Percentiles rank a stretch among this genome's conserved stretches.
These are phyloP conservation scores for Sceloporus tristichus DNA, from an alignment of 2,113 vertebrate species.

Conservation along the genomic window DNA sequence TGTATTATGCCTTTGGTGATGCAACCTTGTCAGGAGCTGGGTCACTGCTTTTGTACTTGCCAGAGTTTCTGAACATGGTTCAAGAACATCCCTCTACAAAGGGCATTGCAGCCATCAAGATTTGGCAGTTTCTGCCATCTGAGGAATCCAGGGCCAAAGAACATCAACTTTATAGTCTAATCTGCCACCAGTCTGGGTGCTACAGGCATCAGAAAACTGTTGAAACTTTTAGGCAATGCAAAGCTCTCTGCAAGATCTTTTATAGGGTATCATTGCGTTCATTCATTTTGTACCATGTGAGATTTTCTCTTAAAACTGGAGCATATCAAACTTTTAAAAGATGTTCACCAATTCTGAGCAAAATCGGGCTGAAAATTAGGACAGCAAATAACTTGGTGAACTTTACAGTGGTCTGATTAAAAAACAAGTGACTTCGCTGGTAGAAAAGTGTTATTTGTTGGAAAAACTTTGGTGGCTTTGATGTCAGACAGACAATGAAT, in stretches of 20 bases:
- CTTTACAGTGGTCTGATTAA: too few relatives aligned
- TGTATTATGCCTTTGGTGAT: not conserved
- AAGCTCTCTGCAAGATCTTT: not conserved
- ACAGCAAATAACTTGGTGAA: too few relatives aligned
- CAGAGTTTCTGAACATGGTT: not conserved
- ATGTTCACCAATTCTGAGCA: not conserved
- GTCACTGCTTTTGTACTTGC: not conserved
- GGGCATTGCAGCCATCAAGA: not conserved
- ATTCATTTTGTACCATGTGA: not conserved
- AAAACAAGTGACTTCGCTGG: too few relatives aligned
- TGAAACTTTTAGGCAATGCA: not conserved
- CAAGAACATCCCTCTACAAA: not conserved
- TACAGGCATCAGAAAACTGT: not conserved
- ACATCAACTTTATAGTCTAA: not conserved
- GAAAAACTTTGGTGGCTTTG: too few relatives aligned
- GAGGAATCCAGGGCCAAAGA: not conserved
- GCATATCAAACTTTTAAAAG: not conserved
- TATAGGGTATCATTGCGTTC: not conserved
- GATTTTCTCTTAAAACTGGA: not conserved
- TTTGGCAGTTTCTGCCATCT: not conserved
- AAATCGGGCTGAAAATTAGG: too few relatives aligned
- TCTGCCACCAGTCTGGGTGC: not conserved
- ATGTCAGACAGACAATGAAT: too few relatives aligned
- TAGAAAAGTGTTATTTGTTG: too few relatives aligned
- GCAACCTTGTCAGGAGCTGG: not conserved